Evolutionary conservation across 2,888 invertebrate species (phyloP).

Genomic region (Drosophila villosipedis): DNA sequence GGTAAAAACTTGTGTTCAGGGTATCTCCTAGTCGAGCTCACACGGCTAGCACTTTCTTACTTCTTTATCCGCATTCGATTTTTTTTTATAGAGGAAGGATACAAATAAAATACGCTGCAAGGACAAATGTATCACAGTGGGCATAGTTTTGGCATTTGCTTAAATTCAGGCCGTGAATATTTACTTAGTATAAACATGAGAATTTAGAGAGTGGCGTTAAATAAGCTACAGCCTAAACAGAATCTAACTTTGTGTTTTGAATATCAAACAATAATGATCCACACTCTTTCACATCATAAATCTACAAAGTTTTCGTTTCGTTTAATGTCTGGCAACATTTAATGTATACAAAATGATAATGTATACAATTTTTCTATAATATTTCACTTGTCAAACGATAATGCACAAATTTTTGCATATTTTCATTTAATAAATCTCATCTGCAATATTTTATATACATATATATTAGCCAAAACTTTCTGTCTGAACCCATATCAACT

Average conservation of each 20-base stretch:
- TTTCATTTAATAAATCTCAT: constrained; percentile 2
- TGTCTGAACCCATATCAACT: constrained; percentile 19
- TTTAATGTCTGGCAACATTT: constrained; percentile 4
- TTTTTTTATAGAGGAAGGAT: constrained; percentile 19
- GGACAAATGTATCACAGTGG: constrained; percentile 12
- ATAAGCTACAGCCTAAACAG: background rate
- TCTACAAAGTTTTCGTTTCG: background rate
- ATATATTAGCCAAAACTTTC: background rate
- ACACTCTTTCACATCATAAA: background rate
- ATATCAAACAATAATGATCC: background rate
- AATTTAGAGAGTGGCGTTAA: background rate
- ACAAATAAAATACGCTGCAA: constrained; percentile 19
- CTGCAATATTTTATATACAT: background rate
- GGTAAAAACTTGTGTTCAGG: background rate
- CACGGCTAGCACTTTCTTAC: constrained; percentile 13
- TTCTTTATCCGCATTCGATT: constrained; percentile 27
- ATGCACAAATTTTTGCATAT: constrained; percentile 8
- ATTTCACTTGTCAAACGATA: constrained; percentile 8
- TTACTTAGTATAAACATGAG: background rate
- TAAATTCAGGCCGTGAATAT: background rate
- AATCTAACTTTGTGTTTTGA: background rate
- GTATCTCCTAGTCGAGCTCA: background rate
- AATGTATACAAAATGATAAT: constrained; percentile 1
- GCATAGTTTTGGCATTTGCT: constrained; percentile 3
- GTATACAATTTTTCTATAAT: constrained; percentile 9